phyloP scores from a whole-genome alignment of 2,113 vertebrate species.

The Campylomormyrus numenius region DNA sequence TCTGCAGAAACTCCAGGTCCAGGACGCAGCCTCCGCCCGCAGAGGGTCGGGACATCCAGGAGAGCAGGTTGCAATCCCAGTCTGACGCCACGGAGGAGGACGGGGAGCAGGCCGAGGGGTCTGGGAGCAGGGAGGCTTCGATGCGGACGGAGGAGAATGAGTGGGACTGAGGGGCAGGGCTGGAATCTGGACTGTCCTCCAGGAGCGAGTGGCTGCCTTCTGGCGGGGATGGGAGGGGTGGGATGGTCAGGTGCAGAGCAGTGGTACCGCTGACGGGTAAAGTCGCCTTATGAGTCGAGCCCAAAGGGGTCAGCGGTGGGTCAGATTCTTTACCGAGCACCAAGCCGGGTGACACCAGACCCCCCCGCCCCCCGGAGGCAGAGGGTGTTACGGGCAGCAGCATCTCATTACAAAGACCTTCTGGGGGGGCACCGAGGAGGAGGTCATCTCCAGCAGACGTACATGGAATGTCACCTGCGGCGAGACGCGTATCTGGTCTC shows the following conservation, averaged over 20 bases:
- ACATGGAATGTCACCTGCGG: neutral
- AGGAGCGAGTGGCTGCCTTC: neutral
- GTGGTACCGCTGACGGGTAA: neutral
- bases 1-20: conserved; percentile 52
- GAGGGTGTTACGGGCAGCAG: neutral
- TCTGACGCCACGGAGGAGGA: conserved; percentile 45
- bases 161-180: conserved; percentile 29
- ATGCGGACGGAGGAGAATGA: conserved; percentile 49
- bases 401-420: neutral
- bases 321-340: neutral
- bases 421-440: neutral
- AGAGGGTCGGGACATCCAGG: neutral
- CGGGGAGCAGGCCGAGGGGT: conserved; percentile 34
- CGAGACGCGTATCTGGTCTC: neutral
- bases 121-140: conserved; percentile 45
- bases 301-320: neutral
- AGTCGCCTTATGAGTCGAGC: neutral
- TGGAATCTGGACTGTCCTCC: conserved; percentile 33
- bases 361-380: neutral
- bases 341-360: neutral
- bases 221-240: neutral
- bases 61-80: conserved; percentile 56
- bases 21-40: conserved; percentile 13
- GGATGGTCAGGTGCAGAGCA: no score
- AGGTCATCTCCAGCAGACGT: neutral